Percentiles rank a stretch among this genome's conserved stretches.
Evolutionary conservation across 1,140 invertebrate genomes (phyloP).

Genomic region (Bombus polaris): DNA sequence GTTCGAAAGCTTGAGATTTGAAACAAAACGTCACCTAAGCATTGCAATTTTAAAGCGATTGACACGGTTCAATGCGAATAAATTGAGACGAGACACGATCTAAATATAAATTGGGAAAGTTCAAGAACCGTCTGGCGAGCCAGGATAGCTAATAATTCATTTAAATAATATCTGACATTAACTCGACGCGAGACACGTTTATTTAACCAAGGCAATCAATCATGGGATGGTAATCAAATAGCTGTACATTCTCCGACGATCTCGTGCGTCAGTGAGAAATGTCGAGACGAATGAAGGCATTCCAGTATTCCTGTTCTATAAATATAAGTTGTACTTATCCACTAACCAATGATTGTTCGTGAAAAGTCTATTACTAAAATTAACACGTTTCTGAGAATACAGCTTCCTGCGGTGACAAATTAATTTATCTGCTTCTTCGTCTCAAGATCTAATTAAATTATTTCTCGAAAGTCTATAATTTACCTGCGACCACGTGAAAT

Average conservation of each 20-base stretch:
- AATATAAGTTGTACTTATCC: not conserved
- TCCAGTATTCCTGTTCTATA: not conserved
- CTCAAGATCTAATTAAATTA: too few relatives aligned
- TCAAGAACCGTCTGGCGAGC: not conserved
- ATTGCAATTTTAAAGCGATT: not conserved
- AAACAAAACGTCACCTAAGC: not conserved
- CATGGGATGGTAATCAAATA: slow-evolving; percentile 37
- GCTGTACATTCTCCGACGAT: slow-evolving; percentile 13
- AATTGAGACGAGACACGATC: not conserved
- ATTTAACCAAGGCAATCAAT: slow-evolving; percentile 22
- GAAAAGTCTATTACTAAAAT: not conserved
- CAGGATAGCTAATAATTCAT: slow-evolving; percentile 10
- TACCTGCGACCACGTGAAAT: too few relatives aligned
- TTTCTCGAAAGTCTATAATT: too few relatives aligned
- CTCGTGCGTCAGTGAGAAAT: slow-evolving; percentile 16
- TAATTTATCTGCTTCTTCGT: not conserved
- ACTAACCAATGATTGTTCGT: not conserved
- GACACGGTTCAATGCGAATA: not conserved
- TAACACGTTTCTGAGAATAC: not conserved
- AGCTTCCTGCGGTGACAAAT: not conserved
- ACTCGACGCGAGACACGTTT: slow-evolving; percentile 25
- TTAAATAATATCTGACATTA: slow-evolving; percentile 43
- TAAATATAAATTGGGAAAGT: not conserved
- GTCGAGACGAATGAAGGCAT: not conserved
- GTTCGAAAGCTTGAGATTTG: not conserved